Evolutionary conservation across 2,113 vertebrate genomes (phyloP).

Genomic region (Dendropsophus ebraccatus): DNA sequence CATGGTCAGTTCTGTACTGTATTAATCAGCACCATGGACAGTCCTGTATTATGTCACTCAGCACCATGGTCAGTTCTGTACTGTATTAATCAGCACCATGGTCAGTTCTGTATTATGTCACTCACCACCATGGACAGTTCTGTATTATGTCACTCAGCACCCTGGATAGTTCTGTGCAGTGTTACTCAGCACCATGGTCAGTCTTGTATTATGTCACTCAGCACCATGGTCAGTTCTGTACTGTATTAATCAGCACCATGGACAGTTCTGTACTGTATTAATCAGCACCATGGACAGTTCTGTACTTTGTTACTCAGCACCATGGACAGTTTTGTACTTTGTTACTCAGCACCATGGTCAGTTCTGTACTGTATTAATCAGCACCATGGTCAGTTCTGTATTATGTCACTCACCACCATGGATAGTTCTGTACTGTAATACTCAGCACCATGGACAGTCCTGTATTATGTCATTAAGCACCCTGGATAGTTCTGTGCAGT

Average conservation of each 20-base stretch:
- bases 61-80: not conserved
- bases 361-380: not conserved
- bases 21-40: not conserved
- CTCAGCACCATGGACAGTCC: too few species aligned
- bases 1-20: not conserved
- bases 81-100: too few species aligned
- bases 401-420: not conserved
- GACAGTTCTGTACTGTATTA: not conserved
- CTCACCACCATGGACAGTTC: too few species aligned
- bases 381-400: not conserved
- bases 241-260: too few species aligned
- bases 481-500: too few species aligned
- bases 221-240: too few species aligned
- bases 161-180: too few species aligned
- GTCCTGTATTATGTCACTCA: not conserved
- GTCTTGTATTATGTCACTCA: too few species aligned
- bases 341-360: not conserved
- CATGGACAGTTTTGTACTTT: not conserved
- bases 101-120: too few species aligned
- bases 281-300: not conserved
- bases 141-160: too few species aligned
- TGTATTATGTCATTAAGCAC: too few species aligned
- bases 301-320: not conserved
- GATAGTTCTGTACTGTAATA: not conserved
- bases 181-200: too few species aligned